Evolutionary conservation across 1,140 invertebrate species (phyloP).

Genomic region (Temnothorax curvispinosus): DNA sequence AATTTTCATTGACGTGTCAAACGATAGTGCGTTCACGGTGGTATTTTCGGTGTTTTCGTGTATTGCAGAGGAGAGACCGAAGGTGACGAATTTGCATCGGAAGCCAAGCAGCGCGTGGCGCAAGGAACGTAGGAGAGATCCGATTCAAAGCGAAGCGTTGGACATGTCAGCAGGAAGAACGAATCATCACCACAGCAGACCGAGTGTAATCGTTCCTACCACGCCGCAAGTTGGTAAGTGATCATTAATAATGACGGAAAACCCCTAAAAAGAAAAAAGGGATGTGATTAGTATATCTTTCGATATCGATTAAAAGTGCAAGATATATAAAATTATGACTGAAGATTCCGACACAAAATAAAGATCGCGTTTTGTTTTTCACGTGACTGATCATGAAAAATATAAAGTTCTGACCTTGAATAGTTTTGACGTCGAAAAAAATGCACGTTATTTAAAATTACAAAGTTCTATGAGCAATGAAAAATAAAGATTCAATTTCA

Average conservation of each 20-base stretch:
- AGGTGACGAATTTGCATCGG: conserved; percentile 81
- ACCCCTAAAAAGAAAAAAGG: conserved; percentile 7
- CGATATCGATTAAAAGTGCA: neutral
- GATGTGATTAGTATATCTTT: neutral
- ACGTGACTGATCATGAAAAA: neutral
- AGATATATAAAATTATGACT: neutral
- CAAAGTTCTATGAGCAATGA: neutral
- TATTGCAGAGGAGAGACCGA: conserved; percentile 82
- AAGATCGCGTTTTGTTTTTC: neutral
- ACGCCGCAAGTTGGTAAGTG: conserved; percentile 81
- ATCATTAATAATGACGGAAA: neutral
- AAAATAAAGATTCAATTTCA: neutral
- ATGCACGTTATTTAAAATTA: neutral
- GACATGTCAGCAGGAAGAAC: conserved; percentile 83
- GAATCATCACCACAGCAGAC: conserved; percentile 78
- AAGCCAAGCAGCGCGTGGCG: conserved; percentile 85
- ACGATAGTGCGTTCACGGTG: neutral
- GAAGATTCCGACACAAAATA: neutral
- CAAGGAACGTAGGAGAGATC: conserved; percentile 84
- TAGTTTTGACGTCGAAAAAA: too few relatives aligned
- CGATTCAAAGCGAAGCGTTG: conserved; percentile 84
- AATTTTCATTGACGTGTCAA: neutral
- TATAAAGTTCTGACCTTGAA: neutral
- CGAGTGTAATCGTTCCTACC: conserved; percentile 84
- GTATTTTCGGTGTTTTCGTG: neutral